phyloP scores from a whole-genome alignment of 2,888 invertebrate species.

The Sarcophaga carnaria region DNA sequence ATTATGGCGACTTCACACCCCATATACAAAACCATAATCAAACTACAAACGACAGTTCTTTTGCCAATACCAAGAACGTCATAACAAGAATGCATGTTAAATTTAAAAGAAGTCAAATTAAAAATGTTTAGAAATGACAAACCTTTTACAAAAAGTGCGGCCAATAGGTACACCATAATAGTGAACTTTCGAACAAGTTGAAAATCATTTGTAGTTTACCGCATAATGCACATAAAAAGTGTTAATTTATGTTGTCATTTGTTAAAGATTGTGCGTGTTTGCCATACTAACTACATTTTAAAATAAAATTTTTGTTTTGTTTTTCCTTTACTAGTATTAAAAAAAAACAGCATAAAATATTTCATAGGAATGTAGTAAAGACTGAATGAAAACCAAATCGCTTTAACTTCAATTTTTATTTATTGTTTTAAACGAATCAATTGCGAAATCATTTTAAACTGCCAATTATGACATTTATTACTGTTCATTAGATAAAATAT shows the following conservation, averaged over 20 bases:
- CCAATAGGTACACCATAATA: not conserved
- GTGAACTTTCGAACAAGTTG: not conserved
- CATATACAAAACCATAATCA: too few relatives aligned
- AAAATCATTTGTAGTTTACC: slow-evolving; percentile 56
- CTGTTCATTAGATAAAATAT: slow-evolving; percentile 12
- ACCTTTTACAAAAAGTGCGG: not conserved
- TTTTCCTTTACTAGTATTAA: not conserved
- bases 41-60: too few relatives aligned
- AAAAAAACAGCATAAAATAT: not conserved
- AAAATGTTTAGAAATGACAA: not conserved
- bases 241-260: slow-evolving; percentile 65
- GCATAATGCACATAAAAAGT: slow-evolving; percentile 52
- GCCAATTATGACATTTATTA: slow-evolving; percentile 43
- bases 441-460: slow-evolving; percentile 15
- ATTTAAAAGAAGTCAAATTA: not conserved
- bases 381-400: not conserved
- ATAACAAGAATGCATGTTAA: not conserved
- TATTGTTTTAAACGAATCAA: not conserved
- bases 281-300: slow-evolving; percentile 8
- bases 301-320: not conserved
- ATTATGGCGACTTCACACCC: too few relatives aligned
- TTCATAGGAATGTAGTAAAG: not conserved
- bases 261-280: slow-evolving; percentile 51
- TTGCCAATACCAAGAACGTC: not conserved
- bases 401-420: not conserved